Evolutionary conservation across 2,113 vertebrate genomes (phyloP).

Genomic region (Procavia capensis): DNA sequence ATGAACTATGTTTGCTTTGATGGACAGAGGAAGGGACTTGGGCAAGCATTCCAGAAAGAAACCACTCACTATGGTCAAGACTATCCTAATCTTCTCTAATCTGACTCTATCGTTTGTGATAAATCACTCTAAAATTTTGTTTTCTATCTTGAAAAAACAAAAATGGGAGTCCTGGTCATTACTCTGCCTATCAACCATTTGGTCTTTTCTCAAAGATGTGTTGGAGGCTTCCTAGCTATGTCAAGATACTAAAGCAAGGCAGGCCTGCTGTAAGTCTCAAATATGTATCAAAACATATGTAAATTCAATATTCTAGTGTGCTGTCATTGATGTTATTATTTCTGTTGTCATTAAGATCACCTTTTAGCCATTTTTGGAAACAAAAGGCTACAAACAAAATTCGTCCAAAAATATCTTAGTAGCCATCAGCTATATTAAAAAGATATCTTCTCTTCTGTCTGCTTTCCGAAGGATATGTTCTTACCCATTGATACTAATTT

Average conservation of each 20-base stretch:
- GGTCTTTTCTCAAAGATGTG: background rate
- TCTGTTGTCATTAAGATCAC: conserved; percentile 27
- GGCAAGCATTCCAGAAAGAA: too few species aligned
- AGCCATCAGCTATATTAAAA: conserved; percentile 30
- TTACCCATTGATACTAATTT: background rate
- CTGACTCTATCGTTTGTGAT: background rate
- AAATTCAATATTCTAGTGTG: background rate
- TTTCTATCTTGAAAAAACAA: background rate
- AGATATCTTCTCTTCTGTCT: background rate
- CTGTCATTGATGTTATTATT: background rate
- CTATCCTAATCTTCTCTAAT: background rate
- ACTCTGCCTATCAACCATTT: background rate
- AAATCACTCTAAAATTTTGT: background rate
- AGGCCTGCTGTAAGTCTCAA: background rate
- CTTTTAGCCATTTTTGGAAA: conserved; percentile 37
- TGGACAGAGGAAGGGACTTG: too few species aligned
- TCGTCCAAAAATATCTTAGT: conserved; percentile 25
- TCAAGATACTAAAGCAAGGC: background rate
- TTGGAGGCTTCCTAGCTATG: background rate
- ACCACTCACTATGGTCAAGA: background rate
- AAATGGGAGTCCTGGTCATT: background rate
- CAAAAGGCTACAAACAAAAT: conserved; percentile 9
- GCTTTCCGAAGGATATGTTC: background rate
- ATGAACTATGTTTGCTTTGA: too few species aligned
- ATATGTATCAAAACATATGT: background rate